Base-by-base conservation (phyloP, 2,888 invertebrate species). In the Ectemnius cavifrons region DNA sequence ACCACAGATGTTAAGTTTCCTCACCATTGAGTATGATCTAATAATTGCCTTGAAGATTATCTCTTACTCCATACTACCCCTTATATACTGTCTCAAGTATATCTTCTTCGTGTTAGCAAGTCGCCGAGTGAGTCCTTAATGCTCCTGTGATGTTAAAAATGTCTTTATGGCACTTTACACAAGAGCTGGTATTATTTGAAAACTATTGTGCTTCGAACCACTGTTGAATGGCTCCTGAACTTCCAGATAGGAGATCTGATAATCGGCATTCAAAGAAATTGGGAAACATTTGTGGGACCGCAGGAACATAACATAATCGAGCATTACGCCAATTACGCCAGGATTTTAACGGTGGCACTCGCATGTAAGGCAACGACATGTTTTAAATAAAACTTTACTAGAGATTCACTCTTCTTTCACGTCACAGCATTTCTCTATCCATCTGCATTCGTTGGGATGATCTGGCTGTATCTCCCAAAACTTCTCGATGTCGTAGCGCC, bases 401-500 rank as follows among this genome's bases (percentile, higher is more conserved):
- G 1, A 37, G 8, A 8, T 37, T 37, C 5, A 37, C 8, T 8
- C 37, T 37, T 37, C 2, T 37, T 37, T 37, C 37, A 37, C 16
- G 2, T 52, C 16, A 5, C 13, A 52, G 52, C 52, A 5, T 11
- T 52, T 6, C 11, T 52, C 6, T 52, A 52, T 16, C 52, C 52
- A 16, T 52, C 52, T 52, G 52, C 52, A 52, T 52, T 52, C 5
- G 16, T 13, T 5, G 52, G 52, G 14, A 16, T 52, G 16, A 16
- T 16, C n/a, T 52, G 52, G 52, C 11, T 52, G 5, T 16, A 2
- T 13, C 52, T 27, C 0, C 64, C 70, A 1, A 4, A 20, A 0
- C 5, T 71, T 0, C 62, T 71, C 5, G 66, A 71, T 14, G 3
- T 62, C 4, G 6, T 66, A 8, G 2, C 49, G n/a, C 71, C 71